Percentiles rank a stretch among this genome's conserved stretches.
Evolutionary conservation across 2,113 vertebrate species (phyloP).

Genomic region (Hippocampus zosterae): DNA sequence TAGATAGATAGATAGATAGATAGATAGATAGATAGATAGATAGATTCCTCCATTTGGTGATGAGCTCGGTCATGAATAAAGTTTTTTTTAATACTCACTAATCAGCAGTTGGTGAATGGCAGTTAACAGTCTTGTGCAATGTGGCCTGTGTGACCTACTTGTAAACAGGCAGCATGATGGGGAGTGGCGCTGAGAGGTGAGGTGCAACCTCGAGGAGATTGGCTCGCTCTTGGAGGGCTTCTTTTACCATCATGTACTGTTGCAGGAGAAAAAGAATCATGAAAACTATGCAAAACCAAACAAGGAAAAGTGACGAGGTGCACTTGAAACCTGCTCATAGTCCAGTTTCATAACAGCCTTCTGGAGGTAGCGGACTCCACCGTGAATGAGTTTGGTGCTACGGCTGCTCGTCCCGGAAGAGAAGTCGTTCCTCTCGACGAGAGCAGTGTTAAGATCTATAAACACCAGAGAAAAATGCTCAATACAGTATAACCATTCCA

Average conservation of each 20-base stretch:
- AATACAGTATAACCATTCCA: neutral
- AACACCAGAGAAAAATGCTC: neutral
- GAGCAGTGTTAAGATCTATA: slow-evolving; percentile 92
- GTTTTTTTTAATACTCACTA: no score
- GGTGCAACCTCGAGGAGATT: slow-evolving; percentile 91
- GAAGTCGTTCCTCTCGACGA: slow-evolving; percentile 94
- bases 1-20: no score
- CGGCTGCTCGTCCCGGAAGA: slow-evolving; percentile 97
- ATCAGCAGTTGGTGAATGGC: no score
- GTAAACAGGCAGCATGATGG: slow-evolving; percentile 97
- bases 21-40: no score
- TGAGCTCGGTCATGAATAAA: no score
- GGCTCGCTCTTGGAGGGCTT: slow-evolving; percentile 88
- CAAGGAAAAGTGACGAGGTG: neutral
- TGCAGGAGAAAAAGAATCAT: neutral
- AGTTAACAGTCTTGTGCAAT: neutral
- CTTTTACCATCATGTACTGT: slow-evolving; percentile 94
- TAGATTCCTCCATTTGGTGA: no score
- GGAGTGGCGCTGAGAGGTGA: slow-evolving; percentile 85
- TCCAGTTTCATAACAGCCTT: slow-evolving; percentile 96
- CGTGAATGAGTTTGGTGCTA: slow-evolving; percentile 97
- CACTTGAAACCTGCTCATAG: slow-evolving; percentile 82
- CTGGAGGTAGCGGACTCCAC: slow-evolving; percentile 95
- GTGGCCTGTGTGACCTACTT: slow-evolving; percentile 74
- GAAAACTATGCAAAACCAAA: neutral